Conservation (phyloP, 1,140 invertebrate genomes). For the Archegozetes longisetosus region DNA sequence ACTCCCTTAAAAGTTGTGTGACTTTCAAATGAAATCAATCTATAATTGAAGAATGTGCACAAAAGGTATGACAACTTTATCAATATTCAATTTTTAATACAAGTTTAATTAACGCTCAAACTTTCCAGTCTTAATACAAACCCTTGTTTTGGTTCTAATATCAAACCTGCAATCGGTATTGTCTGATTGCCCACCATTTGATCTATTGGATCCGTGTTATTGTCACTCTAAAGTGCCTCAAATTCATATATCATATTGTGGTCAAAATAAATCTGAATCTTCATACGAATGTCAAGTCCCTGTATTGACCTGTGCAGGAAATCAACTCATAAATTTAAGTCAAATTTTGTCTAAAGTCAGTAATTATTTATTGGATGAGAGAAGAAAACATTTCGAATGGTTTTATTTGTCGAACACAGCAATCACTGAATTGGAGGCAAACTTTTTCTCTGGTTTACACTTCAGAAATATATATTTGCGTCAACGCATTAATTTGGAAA, state of each 20-base stretch:
- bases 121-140: too few species aligned
- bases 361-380: not conserved
- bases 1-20: too few species aligned
- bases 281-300: not conserved
- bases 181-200: constrained; percentile 6
- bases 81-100: too few species aligned
- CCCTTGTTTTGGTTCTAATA: too few species aligned
- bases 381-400: constrained; percentile 2
- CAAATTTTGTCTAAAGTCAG: not conserved
- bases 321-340: not conserved
- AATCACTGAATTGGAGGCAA: not conserved
- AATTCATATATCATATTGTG: too few species aligned
- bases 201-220: constrained; percentile 8
- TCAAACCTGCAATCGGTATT: not conserved
- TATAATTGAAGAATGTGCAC: too few species aligned
- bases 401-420: constrained; percentile 1
- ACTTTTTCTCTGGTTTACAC: not conserved
- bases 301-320: constrained; percentile 8
- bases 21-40: too few species aligned
- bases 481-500: not conserved
- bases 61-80: too few species aligned
- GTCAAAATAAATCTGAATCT: too few species aligned
- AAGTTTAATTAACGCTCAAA: too few species aligned
- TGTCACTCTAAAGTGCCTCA: constrained; percentile 5
- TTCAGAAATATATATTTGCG: constrained; percentile 10